phyloP scores from a whole-genome alignment of 2,113 vertebrate genomes.

The Dromaius novaehollandiae region DNA sequence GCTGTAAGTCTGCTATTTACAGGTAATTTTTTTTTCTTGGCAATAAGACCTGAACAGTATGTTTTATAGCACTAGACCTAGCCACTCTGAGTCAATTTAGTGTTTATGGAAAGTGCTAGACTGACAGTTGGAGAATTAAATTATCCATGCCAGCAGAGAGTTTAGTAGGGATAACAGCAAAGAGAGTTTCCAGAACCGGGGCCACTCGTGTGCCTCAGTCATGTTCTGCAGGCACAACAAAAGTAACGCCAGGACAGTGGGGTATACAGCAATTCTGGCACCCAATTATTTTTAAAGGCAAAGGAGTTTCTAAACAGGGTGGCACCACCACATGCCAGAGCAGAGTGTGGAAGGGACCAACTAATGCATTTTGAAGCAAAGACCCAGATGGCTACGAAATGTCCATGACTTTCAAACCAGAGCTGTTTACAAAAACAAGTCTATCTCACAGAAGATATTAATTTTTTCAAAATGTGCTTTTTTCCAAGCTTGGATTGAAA shows the following conservation, averaged over 20 bases:
- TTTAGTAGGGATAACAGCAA: not conserved
- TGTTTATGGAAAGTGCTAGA: slow-evolving; percentile 51
- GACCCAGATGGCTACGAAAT: not conserved
- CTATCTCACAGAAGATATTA: not conserved
- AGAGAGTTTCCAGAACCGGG: not conserved
- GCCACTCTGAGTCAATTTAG: slow-evolving; percentile 54
- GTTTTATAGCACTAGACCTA: slow-evolving; percentile 55
- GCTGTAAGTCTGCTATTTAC: slow-evolving; percentile 50
- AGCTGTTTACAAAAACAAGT: not conserved
- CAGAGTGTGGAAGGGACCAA: not conserved
- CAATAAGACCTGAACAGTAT: slow-evolving; percentile 32
- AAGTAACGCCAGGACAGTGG: not conserved
- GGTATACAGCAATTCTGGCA: rapidly evolving
- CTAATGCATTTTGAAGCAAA: not conserved
- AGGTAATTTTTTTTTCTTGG: slow-evolving; percentile 46
- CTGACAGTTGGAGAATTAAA: slow-evolving; percentile 40
- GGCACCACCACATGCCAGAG: rapidly evolving
- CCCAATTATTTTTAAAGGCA: not conserved
- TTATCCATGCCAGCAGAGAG: not conserved
- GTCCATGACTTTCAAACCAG: not conserved
- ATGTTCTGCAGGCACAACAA: not conserved
- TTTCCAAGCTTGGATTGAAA: not conserved
- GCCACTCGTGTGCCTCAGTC: not conserved
- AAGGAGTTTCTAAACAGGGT: not conserved
- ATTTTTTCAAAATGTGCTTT: not conserved